Base-by-base conservation (phyloP, 2,797 vertebrate genomes). In the Protonibea diacanthus region DNA sequence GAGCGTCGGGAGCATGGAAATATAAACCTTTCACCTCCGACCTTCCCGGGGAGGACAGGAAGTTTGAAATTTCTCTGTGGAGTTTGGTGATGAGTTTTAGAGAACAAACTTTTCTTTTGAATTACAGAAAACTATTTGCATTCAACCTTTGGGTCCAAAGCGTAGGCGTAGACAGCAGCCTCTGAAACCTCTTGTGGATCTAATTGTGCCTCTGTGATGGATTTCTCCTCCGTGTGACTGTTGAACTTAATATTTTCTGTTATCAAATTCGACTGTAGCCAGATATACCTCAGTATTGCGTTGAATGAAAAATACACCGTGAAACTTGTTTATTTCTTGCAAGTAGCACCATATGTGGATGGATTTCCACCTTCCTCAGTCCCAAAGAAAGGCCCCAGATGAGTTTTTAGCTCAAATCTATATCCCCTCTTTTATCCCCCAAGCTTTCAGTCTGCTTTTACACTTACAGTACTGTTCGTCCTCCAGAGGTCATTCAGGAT, bases 401-500 rank as follows among this genome's bases (percentile, higher is more conserved):
- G 42, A 62, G 52, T 27, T 53, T 29, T 20, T 1, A 56, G 23
- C 53, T 80, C 7, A 73, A 44, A 15, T 74, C 51, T 52, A n/a
- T 47, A 47, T 64, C 81, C 53, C 3, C 40, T 44, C 23, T 47
- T 23, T 77, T 52, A 53, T 75, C 62, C 4, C 60, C 25, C 55
- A 33, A 48, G 60, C 76, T 68, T 48, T 74, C 49, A 40, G 11
- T 47, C 44, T 71, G 27, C 25, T 18, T 47, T 45, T 51, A 2
- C 48, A 57, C 57, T 78, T 51, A 57, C 49, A 67, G 21, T 29
- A 6, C 57, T 55, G 8, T 61, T 42, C 18, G 12, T 84, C 70
- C 84, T 82, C 76, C 44, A 52, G 12, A 13, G 13, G 76, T 76
- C 75, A 42, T 61, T 69, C 74, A 71, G 57, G 72, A 84, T 57